Conservation (phyloP, 2,113 vertebrate genomes). For the Cryptotis parvus region DNA sequence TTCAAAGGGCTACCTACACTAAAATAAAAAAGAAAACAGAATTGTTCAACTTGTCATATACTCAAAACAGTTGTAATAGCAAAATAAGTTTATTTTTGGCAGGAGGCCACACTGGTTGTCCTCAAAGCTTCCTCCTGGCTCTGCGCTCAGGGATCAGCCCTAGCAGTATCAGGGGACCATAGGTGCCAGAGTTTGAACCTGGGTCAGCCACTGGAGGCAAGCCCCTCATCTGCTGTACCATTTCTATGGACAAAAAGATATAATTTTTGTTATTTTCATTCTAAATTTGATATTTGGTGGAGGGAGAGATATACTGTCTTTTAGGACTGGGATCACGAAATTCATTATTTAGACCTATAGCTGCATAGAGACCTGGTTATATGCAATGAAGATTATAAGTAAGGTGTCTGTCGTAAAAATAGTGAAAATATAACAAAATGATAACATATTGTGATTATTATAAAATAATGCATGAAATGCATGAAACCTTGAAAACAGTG, state of each 20-base stretch:
- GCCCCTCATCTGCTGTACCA: no score
- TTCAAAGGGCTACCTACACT: neutral
- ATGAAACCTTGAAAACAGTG: neutral
- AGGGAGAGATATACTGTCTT: accelerated
- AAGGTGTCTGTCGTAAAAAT: neutral
- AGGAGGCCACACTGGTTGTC: no score
- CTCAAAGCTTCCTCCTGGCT: no score
- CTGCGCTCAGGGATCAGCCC: no score
- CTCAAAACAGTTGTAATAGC: no score
- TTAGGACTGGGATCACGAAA: neutral
- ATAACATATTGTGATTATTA: neutral
- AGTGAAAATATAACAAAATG: neutral
- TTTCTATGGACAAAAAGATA: no score
- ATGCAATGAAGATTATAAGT: neutral
- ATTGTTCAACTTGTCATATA: no score
- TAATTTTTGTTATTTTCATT: neutral
- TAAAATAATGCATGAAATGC: neutral
- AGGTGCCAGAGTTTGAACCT: no score
- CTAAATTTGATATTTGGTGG: neutral
- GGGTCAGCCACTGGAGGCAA: no score
- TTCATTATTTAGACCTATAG: neutral
- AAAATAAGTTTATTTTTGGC: no score
- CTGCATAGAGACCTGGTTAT: neutral
- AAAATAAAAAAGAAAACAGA: neutral
- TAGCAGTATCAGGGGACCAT: no score